Evolutionary conservation across 2,888 invertebrate genomes (phyloP).

Genomic region (Rosalia funebris): DNA sequence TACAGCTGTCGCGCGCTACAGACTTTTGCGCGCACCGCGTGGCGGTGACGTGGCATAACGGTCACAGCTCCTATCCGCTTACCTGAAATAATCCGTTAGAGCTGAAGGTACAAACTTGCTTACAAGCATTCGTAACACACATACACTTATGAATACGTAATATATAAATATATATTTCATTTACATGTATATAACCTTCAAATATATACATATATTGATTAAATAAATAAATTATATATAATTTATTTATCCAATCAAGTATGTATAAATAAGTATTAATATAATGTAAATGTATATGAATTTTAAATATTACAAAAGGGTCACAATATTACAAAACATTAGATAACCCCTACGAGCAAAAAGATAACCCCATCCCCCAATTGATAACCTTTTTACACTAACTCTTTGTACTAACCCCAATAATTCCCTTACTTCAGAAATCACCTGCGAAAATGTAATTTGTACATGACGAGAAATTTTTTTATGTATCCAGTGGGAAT

Average conservation of each 20-base stretch:
- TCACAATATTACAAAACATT: not conserved
- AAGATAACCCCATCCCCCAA: not conserved
- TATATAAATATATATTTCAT: no score
- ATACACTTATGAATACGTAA: no score
- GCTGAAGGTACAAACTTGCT: no score
- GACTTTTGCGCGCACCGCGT: not conserved
- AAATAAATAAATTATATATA: no score
- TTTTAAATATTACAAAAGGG: not conserved
- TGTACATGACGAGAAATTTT: not conserved
- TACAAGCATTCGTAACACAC: no score
- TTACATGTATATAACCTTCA: no score
- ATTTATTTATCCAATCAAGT: not conserved
- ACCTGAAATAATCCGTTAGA: not conserved
- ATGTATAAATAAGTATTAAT: no score
- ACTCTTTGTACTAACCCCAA: not conserved
- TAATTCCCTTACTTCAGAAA: not conserved
- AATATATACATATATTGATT: no score
- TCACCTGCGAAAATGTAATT: not conserved
- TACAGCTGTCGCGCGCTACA: not conserved
- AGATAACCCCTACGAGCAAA: not conserved
- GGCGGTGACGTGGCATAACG: not conserved
- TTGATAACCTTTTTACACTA: not conserved
- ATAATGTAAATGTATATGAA: not conserved
- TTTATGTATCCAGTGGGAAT: not conserved
- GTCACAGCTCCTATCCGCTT: not conserved